These are phyloP conservation scores for Agonopterix alstromeriana DNA, from an alignment of 2,888 invertebrate genomes.

Conservation along the genomic window DNA sequence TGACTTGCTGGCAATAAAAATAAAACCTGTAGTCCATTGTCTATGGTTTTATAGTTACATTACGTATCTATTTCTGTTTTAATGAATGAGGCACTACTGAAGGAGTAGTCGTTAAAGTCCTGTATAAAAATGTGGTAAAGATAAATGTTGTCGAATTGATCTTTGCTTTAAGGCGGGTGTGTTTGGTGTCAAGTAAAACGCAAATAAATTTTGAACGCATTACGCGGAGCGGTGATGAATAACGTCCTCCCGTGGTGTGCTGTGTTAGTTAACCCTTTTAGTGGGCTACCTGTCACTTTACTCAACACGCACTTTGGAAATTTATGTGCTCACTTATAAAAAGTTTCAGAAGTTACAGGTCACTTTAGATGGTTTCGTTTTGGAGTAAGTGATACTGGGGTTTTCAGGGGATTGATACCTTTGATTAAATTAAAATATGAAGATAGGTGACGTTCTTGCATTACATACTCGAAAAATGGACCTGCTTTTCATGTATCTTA, in stretches of 20 bases:
- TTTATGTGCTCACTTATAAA: background rate
- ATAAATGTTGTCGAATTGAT: conserved; percentile 41
- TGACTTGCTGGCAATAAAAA: conserved; percentile 24
- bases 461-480: too few species aligned
- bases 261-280: conserved; percentile 49
- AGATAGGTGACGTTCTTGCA: too few species aligned
- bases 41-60: conserved; percentile 11
- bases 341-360: background rate
- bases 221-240: conserved; percentile 57
- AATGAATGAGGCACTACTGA: conserved; percentile 32
- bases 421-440: too few species aligned
- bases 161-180: conserved; percentile 41
- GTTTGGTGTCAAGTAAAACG: conserved; percentile 46
- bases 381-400: too few species aligned
- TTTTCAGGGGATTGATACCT: too few species aligned
- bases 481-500: too few species aligned
- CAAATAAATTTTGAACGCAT: conserved; percentile 69
- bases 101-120: conserved; percentile 26
- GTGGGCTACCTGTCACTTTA: conserved; percentile 13
- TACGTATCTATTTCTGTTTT: conserved; percentile 35
- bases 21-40: conserved; percentile 13
- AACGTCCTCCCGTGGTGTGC: conserved; percentile 40
- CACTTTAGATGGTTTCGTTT: too few species aligned
- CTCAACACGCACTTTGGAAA: conserved; percentile 1
- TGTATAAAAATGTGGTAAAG: conserved; percentile 31